Conservation (phyloP, 1,140 invertebrate species). For the Phenacoccus solenopsis region DNA sequence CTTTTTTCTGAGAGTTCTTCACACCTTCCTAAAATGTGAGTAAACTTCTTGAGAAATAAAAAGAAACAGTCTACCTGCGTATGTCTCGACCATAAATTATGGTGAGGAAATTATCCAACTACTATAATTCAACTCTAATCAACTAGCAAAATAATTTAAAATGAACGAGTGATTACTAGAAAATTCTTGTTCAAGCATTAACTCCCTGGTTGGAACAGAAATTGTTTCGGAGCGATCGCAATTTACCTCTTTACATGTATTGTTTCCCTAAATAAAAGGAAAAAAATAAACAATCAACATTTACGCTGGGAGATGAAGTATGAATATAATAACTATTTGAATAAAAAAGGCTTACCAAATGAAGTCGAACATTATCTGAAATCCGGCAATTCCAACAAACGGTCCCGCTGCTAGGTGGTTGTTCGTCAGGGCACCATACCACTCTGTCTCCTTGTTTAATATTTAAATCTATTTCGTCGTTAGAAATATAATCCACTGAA, state of each 20-base stretch:
- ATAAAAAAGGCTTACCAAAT: conserved; percentile 8
- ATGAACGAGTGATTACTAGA: conserved; percentile 12
- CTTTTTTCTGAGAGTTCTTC: too few species aligned
- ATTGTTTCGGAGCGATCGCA: neutral
- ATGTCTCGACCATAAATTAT: too few species aligned
- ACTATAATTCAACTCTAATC: too few species aligned
- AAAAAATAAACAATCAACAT: too few species aligned
- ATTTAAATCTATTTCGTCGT: neutral
- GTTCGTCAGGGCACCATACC: conserved; percentile 26
- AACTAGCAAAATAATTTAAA: conserved; percentile 21
- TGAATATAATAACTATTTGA: neutral
- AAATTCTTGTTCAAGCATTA: conserved; percentile 24
- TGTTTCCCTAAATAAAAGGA: neutral
- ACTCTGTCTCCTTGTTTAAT: conserved; percentile 17
- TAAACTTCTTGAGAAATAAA: too few species aligned
- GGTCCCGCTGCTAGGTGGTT: neutral
- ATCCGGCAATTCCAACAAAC: neutral
- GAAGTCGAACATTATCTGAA: neutral
- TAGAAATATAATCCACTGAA: neutral
- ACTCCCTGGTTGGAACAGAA: conserved; percentile 21
- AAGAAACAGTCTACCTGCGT: too few species aligned
- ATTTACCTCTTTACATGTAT: neutral
- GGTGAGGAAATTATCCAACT: too few species aligned
- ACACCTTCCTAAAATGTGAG: too few species aligned
- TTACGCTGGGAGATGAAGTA: too few species aligned